Base-by-base conservation (phyloP, 2,797 vertebrate species). In the Staurois parvus region DNA sequence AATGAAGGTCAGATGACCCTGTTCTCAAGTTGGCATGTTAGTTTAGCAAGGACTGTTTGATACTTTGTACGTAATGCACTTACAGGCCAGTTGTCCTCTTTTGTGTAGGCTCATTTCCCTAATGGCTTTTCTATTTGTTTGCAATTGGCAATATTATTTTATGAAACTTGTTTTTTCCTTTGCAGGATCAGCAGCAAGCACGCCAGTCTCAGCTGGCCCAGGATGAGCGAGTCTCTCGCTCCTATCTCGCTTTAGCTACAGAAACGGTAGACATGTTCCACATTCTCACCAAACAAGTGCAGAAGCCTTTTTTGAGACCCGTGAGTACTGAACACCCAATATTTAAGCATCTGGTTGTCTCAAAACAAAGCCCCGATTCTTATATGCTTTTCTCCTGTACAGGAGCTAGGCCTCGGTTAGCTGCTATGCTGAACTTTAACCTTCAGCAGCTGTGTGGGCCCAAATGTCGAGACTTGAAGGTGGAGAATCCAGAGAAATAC, bases 261-360 rank as follows among this genome's bases (percentile, higher is more conserved):
- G 98, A 99, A 91, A 99, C 98, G 0, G 98, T 99, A 79, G 98
- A 99, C 90, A 99, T 99, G 98, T 99, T 99, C 91, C 98, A 99
- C 91, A 98, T 99, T 90, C 97, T 99, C 88, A 99, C 98, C 88
- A 99, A 99, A 93, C 98, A 99, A 92, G 98, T 99, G 90, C 98
- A 99, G 94, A 99, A 99, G 93, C 98, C 98, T 85, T 99, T 99
- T 93, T 97, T 99, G 91, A 95, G 98, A 91, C 98, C 98, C 30
- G 98, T 99, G 91, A 99, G 98, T 97, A 74, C 3, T 21, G 48
- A 24, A 70, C 2, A 21, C 24, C 81, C 4, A 56, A 86, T 7
- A 29, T 88, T 79, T 52, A 52, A 52, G 48, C 48, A 52, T 52
- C n/a, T 68, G 29, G 8, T 70, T 0, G 1, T 12, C 28, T 34